phyloP scores from a whole-genome alignment of 2,797 vertebrate genomes.

The Luscinia luscinia region DNA sequence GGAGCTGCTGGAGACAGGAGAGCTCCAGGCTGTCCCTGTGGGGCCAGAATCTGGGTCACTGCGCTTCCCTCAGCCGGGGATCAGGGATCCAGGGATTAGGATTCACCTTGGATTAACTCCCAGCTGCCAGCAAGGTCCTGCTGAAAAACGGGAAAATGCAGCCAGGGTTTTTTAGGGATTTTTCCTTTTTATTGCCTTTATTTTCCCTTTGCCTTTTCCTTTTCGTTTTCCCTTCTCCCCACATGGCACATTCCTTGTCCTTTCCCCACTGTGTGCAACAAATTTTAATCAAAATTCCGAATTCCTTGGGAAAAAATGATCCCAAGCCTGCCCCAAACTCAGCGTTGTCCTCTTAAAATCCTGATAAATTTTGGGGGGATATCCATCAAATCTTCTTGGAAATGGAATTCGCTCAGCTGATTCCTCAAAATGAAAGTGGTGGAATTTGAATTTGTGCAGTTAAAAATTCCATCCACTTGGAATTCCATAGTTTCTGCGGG shows the following conservation, averaged over 20 bases:
- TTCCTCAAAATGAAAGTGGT: rapidly evolving
- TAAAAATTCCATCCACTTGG: neutral
- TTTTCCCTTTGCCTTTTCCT: neutral
- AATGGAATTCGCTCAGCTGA: rapidly evolving
- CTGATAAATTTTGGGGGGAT: no score
- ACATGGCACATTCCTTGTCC: neutral
- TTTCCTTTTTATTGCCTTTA: neutral
- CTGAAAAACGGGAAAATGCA: neutral
- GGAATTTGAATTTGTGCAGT: rapidly evolving
- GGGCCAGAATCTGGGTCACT: neutral
- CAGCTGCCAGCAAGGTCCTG: rapidly evolving
- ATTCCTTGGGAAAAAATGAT: neutral
- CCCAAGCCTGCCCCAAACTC: neutral
- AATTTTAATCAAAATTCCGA: rapidly evolving
- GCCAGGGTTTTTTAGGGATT: neutral
- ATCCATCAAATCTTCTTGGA: no score
- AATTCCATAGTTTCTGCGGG: rapidly evolving
- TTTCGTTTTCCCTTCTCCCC: neutral
- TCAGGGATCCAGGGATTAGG: neutral
- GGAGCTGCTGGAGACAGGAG: neutral
- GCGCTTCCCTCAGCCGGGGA: neutral
- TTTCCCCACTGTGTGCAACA: rapidly evolving
- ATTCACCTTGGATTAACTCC: constrained; percentile 9
- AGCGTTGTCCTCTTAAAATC: neutral
- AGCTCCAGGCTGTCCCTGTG: neutral